Base-by-base conservation (phyloP, 2,888 invertebrate species). In the Chrysopilus asiliformis region DNA sequence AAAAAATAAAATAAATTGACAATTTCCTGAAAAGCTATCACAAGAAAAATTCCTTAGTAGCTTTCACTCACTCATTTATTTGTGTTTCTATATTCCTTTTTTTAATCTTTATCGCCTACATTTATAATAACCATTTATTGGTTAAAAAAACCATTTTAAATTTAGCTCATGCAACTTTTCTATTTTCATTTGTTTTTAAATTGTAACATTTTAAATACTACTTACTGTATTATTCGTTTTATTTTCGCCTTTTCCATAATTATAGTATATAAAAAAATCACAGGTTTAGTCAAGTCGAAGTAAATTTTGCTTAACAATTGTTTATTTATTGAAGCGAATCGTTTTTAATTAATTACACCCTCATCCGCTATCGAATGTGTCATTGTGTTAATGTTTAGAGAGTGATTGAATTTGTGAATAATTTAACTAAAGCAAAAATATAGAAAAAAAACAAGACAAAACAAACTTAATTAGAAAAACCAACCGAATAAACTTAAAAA, bases 381-480 rank as follows among this genome's bases (percentile, higher is more conserved):
- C 16, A 33, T 22, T 33, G 33, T 33, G 33, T 33, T 25, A 16
- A 16, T 29, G 29, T 25, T 33, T 33, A 33, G 15, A 9, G 26
- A 33, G 25, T 25, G 33, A 25, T 25, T 17, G 33, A 25, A 33
- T 15, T 30, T 29, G 18, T 36, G 25, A 34, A 27, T 10, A 18
- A 9, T 14, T 16, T n/a, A 16, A 13, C 19, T 24, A 36, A 20
- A 24, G 24, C 17, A 30, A 16, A 16, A 22, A 20, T 19, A 13
- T 12, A 12, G 22, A 30, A 16, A 24, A 14, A 36, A 36, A 16
- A 15, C 26, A 29, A 29, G 19, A 9, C 32, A 36, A 36, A 19
- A 29, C 27, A 8, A 22, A 36, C 24, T 24, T 28, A 36, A 18
- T 17, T 15, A 16, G 25, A 16, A 12, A 35, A 13, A 36, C 15